Base-by-base conservation (phyloP, 2,113 vertebrate species). In the Nothocercus nigrocapillus region DNA sequence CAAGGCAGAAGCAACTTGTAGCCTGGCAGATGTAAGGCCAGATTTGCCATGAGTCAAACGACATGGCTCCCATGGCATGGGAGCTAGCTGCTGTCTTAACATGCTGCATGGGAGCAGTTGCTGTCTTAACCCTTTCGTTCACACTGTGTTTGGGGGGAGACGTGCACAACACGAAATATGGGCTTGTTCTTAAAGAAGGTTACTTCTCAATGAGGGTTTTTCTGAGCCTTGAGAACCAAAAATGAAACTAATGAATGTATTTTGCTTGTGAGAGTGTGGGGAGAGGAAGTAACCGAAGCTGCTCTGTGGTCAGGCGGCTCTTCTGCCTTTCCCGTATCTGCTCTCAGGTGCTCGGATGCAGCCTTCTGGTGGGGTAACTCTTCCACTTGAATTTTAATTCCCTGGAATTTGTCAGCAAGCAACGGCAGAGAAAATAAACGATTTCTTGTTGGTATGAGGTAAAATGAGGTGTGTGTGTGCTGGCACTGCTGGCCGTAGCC, bases 391-490 rank as follows among this genome's bases (percentile, higher is more conserved):
- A 45, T 93, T 56, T 13, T 8, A n/a, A 32, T 82, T 75, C 74
- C 36, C 67, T 81, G 83, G 18, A 86, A 89, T 73, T 44, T 67
- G 19, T 61, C 24, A 72, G 67, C 47, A 70, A 61, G 32, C 2
- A 59, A 18, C 2, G 11, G 7, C 28, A 68, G 32, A 54, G 76
- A 74, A 54, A 63, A 62, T 51, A 59, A 89, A 58, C 4, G 34
- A 34, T 14, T 40, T 83, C 54, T 72, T 72, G 28, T 36, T 74
- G 87, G 77, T 75, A 17, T n/a, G n/a, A n/a, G n/a, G n/a, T n/a
- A n/a, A 36, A 36, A 22, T 36, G 59, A 24, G 59, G 24, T 61
- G 15, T 0, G 0, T 49, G 17, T 0, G 0, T 70, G 59, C 76
- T 59, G 40, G 58, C 22, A 1, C 38, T 32, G 49, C 44, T 3